These are phyloP conservation scores for Suillia variegata DNA, from an alignment of 2,888 invertebrate species.

Conservation along the genomic window DNA sequence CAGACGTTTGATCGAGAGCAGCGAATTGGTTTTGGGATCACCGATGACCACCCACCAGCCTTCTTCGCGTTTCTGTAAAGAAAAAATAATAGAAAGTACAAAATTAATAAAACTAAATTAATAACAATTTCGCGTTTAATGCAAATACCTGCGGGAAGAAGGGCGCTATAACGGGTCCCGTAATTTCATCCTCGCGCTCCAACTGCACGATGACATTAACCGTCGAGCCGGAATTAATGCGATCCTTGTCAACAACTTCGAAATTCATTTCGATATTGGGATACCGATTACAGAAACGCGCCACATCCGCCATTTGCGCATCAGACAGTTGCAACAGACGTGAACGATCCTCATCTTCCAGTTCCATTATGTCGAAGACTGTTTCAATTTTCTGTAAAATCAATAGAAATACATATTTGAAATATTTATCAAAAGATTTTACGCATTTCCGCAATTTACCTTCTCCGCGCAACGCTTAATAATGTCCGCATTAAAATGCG, in stretches of 20 bases:
- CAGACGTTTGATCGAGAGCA: constrained; percentile 95
- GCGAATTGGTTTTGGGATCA: constrained; percentile 90
- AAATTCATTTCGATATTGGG: constrained; percentile 97
- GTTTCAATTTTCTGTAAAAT: constrained; percentile 67
- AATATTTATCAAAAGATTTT: background rate
- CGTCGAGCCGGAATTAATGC: constrained; percentile 79
- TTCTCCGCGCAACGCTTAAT: constrained; percentile 91
- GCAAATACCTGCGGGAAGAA: constrained; percentile 89
- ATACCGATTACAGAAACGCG: constrained; percentile 97
- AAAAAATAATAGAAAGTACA: constrained; percentile 25
- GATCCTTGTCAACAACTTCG: constrained; percentile 83
- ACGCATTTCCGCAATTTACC: constrained; percentile 30
- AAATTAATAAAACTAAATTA: background rate
- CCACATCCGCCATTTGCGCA: constrained; percentile 95
- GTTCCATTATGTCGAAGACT: constrained; percentile 78
- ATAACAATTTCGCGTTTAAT: background rate
- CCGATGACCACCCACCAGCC: constrained; percentile 99
- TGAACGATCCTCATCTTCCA: constrained; percentile 84
- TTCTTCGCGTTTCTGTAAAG: constrained; percentile 80
- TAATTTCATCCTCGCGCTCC: constrained; percentile 96
- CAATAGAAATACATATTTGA: too few species aligned
- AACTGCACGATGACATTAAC: constrained; percentile 90
- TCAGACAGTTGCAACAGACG: constrained; percentile 80
- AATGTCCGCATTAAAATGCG: constrained; percentile 89
- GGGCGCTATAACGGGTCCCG: constrained; percentile 96